Conservation (phyloP, 1,140 invertebrate species). For the Tachypleus tridentatus region DNA sequence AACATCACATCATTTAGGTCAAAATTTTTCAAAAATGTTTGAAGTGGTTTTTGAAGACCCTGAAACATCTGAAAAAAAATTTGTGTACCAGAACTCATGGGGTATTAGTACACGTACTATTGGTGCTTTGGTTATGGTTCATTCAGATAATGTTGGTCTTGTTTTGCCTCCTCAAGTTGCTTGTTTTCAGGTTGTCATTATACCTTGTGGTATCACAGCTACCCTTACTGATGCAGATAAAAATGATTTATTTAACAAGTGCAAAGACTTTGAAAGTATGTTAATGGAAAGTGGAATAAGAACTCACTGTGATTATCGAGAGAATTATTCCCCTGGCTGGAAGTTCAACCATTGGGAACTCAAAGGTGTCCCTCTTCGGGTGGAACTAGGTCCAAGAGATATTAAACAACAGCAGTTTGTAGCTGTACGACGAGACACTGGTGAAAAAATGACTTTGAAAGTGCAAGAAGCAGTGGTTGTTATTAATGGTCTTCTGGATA, state of each 20-base stretch:
- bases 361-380: constrained; percentile 91
- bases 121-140: constrained; percentile 90
- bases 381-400: constrained; percentile 95
- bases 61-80: constrained; percentile 75
- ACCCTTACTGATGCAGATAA: constrained; percentile 57
- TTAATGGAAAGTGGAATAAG: constrained; percentile 43
- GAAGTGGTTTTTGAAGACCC: constrained; percentile 91
- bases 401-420: constrained; percentile 73
- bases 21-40: constrained; percentile 99
- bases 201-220: constrained; percentile 92
- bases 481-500: constrained; percentile 54
- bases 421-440: constrained; percentile 75
- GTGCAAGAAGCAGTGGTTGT: constrained; percentile 42
- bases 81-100: constrained; percentile 97
- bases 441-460: constrained; percentile 60
- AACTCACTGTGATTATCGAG: constrained; percentile 67
- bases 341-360: constrained; percentile 99
- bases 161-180: constrained; percentile 93
- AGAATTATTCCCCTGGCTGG: constrained; percentile 98
- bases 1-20: constrained; percentile 95
- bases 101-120: constrained; percentile 86
- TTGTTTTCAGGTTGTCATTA: constrained; percentile 66
- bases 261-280: constrained; percentile 50
- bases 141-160: constrained; percentile 92
- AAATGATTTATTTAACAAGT: constrained; percentile 54